phyloP scores from a whole-genome alignment of 2,888 invertebrate species.

The Melanargia galathea region DNA sequence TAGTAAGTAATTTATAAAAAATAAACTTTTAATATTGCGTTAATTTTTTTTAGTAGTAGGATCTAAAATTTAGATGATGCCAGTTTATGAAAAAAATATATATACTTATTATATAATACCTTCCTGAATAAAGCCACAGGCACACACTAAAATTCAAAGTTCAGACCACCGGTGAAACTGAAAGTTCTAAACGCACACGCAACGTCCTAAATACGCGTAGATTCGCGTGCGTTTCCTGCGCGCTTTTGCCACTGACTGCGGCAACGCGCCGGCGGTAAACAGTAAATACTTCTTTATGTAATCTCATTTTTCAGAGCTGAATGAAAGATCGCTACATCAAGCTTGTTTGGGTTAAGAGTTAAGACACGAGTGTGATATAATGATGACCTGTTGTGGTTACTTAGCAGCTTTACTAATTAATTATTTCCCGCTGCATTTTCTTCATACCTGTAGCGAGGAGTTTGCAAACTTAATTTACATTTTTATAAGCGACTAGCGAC shows the following conservation, averaged over 20 bases:
- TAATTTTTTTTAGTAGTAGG: slow-evolving; percentile 2
- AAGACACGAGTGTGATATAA: slow-evolving; percentile 21
- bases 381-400: background rate
- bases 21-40: no score
- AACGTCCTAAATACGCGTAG: slow-evolving; percentile 3
- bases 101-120: slow-evolving; percentile 10
- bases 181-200: slow-evolving; percentile 18
- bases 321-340: slow-evolving; percentile 16
- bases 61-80: no score
- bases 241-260: slow-evolving; percentile 31
- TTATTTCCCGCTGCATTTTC: background rate
- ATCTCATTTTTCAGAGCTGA: slow-evolving; percentile 23
- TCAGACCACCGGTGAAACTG: slow-evolving; percentile 1
- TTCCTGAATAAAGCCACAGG: slow-evolving; percentile 8
- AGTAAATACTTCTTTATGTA: slow-evolving; percentile 25
- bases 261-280: slow-evolving; percentile 1
- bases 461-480: background rate
- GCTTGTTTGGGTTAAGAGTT: slow-evolving; percentile 20
- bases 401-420: background rate
- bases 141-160: slow-evolving; percentile 19
- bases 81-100: background rate
- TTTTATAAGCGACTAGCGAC: no score
- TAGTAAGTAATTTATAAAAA: no score
- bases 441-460: background rate
- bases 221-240: slow-evolving; percentile 32